Evolutionary conservation across 2,888 invertebrate genomes (phyloP).

Genomic region (Gnatocerus cornutus): DNA sequence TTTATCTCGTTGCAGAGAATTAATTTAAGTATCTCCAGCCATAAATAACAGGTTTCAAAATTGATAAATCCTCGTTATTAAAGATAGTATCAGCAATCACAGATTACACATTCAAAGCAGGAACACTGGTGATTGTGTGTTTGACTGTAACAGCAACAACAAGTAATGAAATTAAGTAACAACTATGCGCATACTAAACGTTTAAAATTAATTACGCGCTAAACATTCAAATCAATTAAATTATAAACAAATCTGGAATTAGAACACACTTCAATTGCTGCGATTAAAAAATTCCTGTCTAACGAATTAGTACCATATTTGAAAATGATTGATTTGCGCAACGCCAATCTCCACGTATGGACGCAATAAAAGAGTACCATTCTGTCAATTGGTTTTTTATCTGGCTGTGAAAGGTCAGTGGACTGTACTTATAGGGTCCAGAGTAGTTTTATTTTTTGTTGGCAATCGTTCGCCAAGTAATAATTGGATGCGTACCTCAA

Average conservation of each 20-base stretch:
- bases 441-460: constrained; percentile 32
- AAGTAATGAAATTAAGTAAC: constrained; percentile 28
- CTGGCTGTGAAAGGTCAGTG: constrained; percentile 26
- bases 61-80: constrained; percentile 36
- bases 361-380: constrained; percentile 19
- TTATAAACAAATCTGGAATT: constrained; percentile 43
- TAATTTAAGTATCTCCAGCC: constrained; percentile 4
- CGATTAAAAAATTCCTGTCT: constrained; percentile 20
- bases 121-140: constrained; percentile 36
- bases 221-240: constrained; percentile 36
- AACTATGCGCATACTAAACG: constrained; percentile 24
- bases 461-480: constrained; percentile 36
- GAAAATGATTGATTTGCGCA: constrained; percentile 40
- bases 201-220: constrained; percentile 29
- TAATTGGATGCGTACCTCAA: constrained; percentile 44
- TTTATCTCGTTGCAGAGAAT: constrained; percentile 22
- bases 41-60: constrained; percentile 30
- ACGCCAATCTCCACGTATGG: constrained; percentile 26
- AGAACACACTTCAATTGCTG: constrained; percentile 27
- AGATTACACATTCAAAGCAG: constrained; percentile 22
- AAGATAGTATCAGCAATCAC: constrained; percentile 32
- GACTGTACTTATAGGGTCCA: constrained; percentile 30
- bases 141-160: constrained; percentile 18
- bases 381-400: constrained; percentile 23
- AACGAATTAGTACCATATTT: constrained; percentile 41